A percentile compares a stretch with the other conserved stretches of the same genome.
Evolutionary conservation across 2,797 vertebrate genomes (phyloP).

Genomic region (Pseudotriccus pelzelni): DNA sequence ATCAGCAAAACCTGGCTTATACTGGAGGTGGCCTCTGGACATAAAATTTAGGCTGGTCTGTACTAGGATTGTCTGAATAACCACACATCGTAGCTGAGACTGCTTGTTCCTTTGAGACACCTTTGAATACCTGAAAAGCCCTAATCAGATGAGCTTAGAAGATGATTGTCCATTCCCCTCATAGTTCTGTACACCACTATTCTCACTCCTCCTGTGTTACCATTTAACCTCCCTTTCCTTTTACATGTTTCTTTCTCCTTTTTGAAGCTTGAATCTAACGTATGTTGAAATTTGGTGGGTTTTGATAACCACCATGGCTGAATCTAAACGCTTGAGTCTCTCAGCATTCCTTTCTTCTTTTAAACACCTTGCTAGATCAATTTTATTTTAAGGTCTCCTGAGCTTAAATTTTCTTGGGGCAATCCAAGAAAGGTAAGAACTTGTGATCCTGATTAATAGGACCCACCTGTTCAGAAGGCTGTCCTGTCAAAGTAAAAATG

Average conservation of each 20-base stretch:
- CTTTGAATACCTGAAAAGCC: not conserved
- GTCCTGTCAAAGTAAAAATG: not conserved
- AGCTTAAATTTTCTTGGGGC: not conserved
- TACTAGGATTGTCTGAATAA: not conserved
- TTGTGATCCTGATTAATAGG: not conserved
- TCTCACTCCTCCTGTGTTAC: not conserved
- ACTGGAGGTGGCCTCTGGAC: not conserved
- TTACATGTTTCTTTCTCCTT: not conserved
- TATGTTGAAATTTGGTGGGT: not conserved
- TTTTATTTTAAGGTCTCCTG: not conserved
- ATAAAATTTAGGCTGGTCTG: not conserved
- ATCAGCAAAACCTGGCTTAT: not conserved
- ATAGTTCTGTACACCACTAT: not conserved
- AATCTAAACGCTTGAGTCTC: not conserved
- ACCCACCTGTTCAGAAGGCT: not conserved
- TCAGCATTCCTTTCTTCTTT: not conserved
- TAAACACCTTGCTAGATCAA: not conserved
- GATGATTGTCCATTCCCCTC: fast-evolving
- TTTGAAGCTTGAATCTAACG: not conserved
- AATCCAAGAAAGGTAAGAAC: not conserved
- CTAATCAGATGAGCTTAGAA: not conserved
- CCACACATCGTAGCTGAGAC: not conserved
- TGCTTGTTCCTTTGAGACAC: not conserved
- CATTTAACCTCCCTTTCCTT: not conserved
- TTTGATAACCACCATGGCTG: not conserved